Conservation (phyloP, 2,888 invertebrate species). For the Galeopsomyia nigrocyanea region DNA sequence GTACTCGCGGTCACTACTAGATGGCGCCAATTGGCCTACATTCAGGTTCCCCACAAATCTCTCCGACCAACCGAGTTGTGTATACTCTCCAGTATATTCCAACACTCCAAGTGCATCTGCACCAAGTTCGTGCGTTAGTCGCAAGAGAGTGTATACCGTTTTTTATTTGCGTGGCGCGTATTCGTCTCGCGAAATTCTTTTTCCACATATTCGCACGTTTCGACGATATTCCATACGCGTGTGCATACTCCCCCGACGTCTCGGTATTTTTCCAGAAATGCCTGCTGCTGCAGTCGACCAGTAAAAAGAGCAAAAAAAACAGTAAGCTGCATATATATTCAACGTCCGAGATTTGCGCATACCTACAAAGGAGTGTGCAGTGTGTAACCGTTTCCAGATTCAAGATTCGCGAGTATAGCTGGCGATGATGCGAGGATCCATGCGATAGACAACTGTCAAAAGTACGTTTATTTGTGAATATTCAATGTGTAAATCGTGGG, state of each 20-base stretch:
- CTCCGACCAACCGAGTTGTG: neutral
- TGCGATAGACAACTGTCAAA: constrained; percentile 13
- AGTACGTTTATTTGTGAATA: constrained; percentile 1
- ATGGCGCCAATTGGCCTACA: too few relatives aligned
- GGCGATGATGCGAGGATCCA: neutral
- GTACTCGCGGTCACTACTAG: too few relatives aligned
- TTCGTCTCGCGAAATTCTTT: neutral
- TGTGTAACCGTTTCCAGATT: neutral
- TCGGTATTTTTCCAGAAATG: constrained; percentile 27
- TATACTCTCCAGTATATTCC: neutral
- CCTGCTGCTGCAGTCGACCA: constrained; percentile 2
- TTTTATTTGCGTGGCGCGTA: neutral
- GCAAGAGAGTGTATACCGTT: too few relatives aligned
- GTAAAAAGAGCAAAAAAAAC: constrained; percentile 6
- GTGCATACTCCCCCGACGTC: constrained; percentile 3
- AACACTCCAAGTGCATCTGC: constrained; percentile 14
- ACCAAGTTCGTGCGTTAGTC: neutral
- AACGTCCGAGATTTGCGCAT: neutral
- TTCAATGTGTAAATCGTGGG: constrained; percentile 10
- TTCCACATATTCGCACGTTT: neutral
- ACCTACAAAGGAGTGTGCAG: neutral
- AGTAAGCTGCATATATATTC: neutral
- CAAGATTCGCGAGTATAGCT: neutral
- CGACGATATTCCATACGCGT: constrained; percentile 11
- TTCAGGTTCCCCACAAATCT: too few relatives aligned